Percentiles rank a stretch among this genome's conserved stretches.
Conservation (phyloP, 2,113 vertebrate species). For the Ginglymostoma cirratum region DNA sequence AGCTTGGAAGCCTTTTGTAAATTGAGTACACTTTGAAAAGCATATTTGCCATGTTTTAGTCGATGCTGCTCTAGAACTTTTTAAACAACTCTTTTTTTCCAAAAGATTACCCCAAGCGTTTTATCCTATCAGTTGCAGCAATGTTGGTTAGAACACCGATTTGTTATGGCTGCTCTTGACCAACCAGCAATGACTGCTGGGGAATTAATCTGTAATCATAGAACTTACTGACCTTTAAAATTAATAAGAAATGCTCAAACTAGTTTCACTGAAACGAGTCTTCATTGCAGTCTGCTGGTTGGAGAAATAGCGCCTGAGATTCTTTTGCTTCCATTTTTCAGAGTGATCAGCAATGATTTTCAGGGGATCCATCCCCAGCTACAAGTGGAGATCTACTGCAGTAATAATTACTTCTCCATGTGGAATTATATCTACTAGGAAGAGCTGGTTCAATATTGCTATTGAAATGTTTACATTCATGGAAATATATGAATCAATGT, state of each 20-base stretch:
- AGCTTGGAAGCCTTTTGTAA: background rate
- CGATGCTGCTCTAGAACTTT: background rate
- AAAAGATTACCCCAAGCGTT: background rate
- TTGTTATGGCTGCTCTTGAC: background rate
- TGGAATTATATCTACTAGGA: background rate
- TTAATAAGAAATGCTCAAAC: background rate
- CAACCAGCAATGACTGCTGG: background rate
- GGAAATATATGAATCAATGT: background rate
- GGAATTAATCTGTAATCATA: conserved; percentile 2
- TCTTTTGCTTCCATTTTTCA: background rate
- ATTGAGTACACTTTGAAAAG: background rate
- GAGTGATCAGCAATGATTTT: background rate
- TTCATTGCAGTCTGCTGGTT: background rate
- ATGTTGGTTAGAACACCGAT: background rate
- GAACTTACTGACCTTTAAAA: conserved; percentile 16
- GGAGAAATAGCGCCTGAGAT: background rate
- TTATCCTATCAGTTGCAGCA: background rate
- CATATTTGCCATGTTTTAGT: background rate
- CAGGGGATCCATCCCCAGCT: background rate
- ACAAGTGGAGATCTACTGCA: background rate
- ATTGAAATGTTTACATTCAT: background rate
- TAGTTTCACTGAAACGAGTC: background rate
- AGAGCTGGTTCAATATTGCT: background rate
- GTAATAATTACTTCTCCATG: background rate
- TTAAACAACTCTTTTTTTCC: background rate